phyloP scores from a whole-genome alignment of 92 coral and sea anemone species.

The Meandrina meandrites region DNA sequence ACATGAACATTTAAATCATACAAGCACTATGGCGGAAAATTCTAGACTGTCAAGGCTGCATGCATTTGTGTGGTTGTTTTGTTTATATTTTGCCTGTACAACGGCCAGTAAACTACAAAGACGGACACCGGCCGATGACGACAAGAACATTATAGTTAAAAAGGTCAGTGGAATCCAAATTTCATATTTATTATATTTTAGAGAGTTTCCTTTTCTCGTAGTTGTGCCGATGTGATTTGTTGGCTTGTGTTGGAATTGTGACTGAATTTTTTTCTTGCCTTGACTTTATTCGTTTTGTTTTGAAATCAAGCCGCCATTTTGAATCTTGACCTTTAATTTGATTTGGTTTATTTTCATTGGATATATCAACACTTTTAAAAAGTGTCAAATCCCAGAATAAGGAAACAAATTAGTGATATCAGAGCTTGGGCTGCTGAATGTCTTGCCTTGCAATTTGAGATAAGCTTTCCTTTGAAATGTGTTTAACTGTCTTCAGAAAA shows the following conservation, averaged over 20 bases:
- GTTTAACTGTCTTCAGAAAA: too few relatives aligned
- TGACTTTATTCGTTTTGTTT: background rate
- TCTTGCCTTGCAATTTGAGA: background rate
- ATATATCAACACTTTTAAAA: background rate
- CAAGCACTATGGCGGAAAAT: constrained; percentile 19
- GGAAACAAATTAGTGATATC: background rate
- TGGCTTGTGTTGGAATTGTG: background rate
- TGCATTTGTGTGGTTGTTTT: constrained; percentile 13
- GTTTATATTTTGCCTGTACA: constrained; percentile 26
- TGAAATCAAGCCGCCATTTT: constrained; percentile 24
- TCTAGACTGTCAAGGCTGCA: background rate
- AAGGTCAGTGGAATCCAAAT: constrained; percentile 28
- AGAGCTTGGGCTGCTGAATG: background rate
- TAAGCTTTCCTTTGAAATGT: background rate
- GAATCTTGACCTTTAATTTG: background rate
- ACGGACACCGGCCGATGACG: constrained; percentile 29
- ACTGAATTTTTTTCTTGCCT: background rate
- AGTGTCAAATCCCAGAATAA: background rate
- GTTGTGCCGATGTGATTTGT: too few relatives aligned
- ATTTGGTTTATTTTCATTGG: background rate
- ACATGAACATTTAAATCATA: constrained; percentile 29
- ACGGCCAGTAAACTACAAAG: constrained; percentile 18
- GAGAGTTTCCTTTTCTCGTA: background rate
- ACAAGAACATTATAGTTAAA: constrained; percentile 37
- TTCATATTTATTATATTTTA: background rate